phyloP scores from a whole-genome alignment of 2,113 vertebrate species.

The Edolisoma coerulescens region DNA sequence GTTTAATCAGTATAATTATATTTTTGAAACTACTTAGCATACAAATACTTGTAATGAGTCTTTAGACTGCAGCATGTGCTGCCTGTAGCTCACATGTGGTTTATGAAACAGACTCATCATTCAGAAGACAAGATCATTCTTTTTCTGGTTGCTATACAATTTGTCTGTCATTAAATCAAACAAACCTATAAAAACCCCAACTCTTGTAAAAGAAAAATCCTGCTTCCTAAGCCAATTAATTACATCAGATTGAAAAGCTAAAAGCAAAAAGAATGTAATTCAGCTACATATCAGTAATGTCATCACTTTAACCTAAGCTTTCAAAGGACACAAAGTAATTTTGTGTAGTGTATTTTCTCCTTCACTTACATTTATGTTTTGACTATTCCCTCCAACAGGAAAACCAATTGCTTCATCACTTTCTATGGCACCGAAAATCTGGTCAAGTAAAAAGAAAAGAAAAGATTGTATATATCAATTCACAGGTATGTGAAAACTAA shows the following conservation, averaged over 20 bases:
- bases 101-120: constrained; percentile 24
- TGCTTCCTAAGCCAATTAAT: not conserved
- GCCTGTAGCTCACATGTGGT: constrained; percentile 9
- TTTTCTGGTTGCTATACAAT: constrained; percentile 32
- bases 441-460: not conserved
- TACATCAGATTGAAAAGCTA: not conserved
- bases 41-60: constrained; percentile 36
- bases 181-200: not conserved
- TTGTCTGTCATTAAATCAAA: constrained; percentile 44
- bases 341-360: not conserved
- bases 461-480: not conserved
- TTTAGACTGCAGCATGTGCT: not conserved
- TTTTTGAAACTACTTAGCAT: constrained; percentile 29
- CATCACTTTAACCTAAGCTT: not conserved
- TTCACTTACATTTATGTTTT: constrained; percentile 81
- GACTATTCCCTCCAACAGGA: constrained; percentile 80
- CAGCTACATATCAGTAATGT: not conserved
- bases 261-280: not conserved
- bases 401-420: constrained; percentile 86
- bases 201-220: not conserved
- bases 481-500: not conserved
- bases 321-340: not conserved
- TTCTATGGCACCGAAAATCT: constrained; percentile 94
- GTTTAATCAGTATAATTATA: constrained; percentile 41
- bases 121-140: constrained; percentile 30